Evolutionary conservation across 2,113 vertebrate genomes (phyloP).

Genomic region (Aphyosemion australe): DNA sequence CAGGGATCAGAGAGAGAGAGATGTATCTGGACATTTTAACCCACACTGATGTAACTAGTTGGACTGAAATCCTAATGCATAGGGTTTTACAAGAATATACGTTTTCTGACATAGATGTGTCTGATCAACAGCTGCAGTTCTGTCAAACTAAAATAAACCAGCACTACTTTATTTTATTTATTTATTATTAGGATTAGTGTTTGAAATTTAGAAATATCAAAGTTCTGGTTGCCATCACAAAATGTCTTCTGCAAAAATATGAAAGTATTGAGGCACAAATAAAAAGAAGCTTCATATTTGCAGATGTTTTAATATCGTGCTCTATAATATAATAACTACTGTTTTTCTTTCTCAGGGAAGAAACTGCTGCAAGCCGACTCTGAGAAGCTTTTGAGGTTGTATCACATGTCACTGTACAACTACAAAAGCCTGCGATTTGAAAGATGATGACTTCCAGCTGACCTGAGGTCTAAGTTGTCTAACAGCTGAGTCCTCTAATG

Average conservation of each 20-base stretch:
- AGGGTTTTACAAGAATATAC: too few relatives aligned
- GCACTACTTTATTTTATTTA: too few relatives aligned
- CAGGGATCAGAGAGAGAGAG: slow-evolving; percentile 44
- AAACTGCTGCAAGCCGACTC: slow-evolving; percentile 31
- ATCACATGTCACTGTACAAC: slow-evolving; percentile 40
- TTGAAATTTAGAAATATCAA: slow-evolving; percentile 5
- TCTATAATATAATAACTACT: slow-evolving; percentile 28
- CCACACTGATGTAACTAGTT: slow-evolving; percentile 14
- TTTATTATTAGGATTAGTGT: too few relatives aligned
- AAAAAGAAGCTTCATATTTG: slow-evolving; percentile 12
- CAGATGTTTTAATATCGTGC: neutral
- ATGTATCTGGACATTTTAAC: slow-evolving; percentile 34
- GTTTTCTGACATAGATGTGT: slow-evolving; percentile 11
- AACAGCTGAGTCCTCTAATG: slow-evolving; percentile 25
- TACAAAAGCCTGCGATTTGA: slow-evolving; percentile 44
- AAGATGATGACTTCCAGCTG: slow-evolving; percentile 35
- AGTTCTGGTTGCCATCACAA: slow-evolving; percentile 2
- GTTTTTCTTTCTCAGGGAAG: slow-evolving; percentile 17
- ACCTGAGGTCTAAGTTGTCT: slow-evolving; percentile 35
- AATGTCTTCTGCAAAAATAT: too few relatives aligned
- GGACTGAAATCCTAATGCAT: slow-evolving; percentile 18
- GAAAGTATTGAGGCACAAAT: slow-evolving; percentile 18
- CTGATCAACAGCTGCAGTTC: too few relatives aligned
- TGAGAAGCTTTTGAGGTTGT: slow-evolving; percentile 59
- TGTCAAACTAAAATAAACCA: neutral